Evolutionary conservation across 2,113 vertebrate species (phyloP).

Genomic region (Macrotus californicus): DNA sequence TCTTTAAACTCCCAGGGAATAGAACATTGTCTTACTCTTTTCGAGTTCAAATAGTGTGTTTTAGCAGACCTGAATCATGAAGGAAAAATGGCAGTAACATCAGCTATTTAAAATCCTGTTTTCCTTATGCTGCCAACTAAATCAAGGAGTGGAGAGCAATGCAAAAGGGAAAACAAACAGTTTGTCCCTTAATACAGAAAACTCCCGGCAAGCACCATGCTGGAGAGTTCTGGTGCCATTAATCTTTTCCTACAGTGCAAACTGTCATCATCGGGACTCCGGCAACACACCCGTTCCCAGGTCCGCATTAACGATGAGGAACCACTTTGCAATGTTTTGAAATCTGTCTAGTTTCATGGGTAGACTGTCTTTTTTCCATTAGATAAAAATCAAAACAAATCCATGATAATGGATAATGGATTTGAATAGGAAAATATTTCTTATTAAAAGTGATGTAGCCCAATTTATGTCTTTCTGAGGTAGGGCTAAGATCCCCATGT

Average conservation of each 20-base stretch:
- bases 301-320: conserved; percentile 63
- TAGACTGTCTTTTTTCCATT: conserved; percentile 24
- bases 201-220: conserved; percentile 68
- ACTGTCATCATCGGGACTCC: conserved; percentile 61
- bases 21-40: neutral
- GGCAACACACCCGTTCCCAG: conserved; percentile 49
- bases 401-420: conserved; percentile 42
- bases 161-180: conserved; percentile 75
- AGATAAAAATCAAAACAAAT: conserved; percentile 63
- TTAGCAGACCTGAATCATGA: neutral
- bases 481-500: neutral
- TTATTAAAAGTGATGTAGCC: neutral
- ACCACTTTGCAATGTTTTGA: conserved; percentile 69
- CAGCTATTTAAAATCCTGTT: conserved; percentile 76
- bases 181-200: conserved; percentile 70
- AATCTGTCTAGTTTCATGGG: conserved; percentile 64
- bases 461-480: conserved; percentile 9
- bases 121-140: conserved; percentile 73
- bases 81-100: conserved; percentile 60
- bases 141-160: conserved; percentile 72
- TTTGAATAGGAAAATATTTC: conserved; percentile 33
- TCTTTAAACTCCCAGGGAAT: neutral
- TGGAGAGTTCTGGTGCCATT: conserved; percentile 71
- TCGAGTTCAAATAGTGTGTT: neutral
- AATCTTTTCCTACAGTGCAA: conserved; percentile 74